Percentiles rank a stretch among this genome's conserved stretches.
Conservation (phyloP, 2,888 invertebrate genomes). For the Mechanitis messenoides region DNA sequence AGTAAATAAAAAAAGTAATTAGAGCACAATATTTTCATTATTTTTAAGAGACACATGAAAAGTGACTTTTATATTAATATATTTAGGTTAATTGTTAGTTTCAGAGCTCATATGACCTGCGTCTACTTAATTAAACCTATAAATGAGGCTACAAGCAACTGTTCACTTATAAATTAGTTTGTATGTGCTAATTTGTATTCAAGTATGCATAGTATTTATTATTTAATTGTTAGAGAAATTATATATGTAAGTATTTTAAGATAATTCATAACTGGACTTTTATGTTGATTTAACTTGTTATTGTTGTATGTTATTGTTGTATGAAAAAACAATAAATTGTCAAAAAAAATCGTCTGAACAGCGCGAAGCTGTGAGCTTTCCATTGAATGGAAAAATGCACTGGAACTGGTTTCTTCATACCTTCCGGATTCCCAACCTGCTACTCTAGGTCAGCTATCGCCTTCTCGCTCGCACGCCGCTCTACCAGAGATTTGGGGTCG, state of each 20-base stretch:
- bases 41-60: background rate
- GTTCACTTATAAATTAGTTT: slow-evolving; percentile 1
- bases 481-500: slow-evolving; percentile 67
- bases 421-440: slow-evolving; percentile 76
- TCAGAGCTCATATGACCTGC: background rate
- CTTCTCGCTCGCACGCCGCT: slow-evolving; percentile 54
- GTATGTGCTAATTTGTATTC: slow-evolving; percentile 1
- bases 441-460: slow-evolving; percentile 65
- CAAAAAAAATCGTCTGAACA: slow-evolving; percentile 41
- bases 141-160: background rate
- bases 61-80: background rate
- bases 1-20: too few species aligned
- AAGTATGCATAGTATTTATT: background rate
- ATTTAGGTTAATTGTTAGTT: slow-evolving; percentile 1
- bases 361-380: slow-evolving; percentile 65
- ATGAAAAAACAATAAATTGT: slow-evolving; percentile 34
- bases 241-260: too few species aligned
- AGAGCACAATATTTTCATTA: too few species aligned
- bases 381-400: slow-evolving; percentile 75
- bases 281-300: too few species aligned
- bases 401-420: slow-evolving; percentile 69
- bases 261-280: background rate
- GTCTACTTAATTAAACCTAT: slow-evolving; percentile 2
- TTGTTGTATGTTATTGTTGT: too few species aligned
- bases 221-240: too few species aligned